Base-by-base conservation (phyloP, 2,797 vertebrate genomes). In the Lagorchestes hirsutus region DNA sequence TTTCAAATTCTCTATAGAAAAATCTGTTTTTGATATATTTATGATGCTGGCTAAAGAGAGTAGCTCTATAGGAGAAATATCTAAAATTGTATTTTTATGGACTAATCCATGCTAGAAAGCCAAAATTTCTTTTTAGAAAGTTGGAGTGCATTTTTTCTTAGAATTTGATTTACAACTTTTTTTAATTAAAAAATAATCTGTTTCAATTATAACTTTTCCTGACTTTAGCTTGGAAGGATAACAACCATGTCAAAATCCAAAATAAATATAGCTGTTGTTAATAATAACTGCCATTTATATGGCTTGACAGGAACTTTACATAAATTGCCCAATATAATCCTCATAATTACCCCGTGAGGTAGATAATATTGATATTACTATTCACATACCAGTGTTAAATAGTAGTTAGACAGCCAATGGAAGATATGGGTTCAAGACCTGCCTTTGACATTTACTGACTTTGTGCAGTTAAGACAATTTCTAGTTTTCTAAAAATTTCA, bases 181-280 rank as follows among this genome's bases (percentile, higher is more conserved):
- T 74, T 46, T 3, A 3, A 87, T 87, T 74, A 74, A 46, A 87
- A 82, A 87, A 87, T 11, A 27, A 22, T 87, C 9, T 87, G 40
- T 46, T 87, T 87, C 8, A 46, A 27, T 87, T 87, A 87, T 27
- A 46, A 46, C 22, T 87, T 87, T 46, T 87, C 40, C 74, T 46
- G 74, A 87, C 22, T 87, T 87, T 87, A 87, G 74, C 18, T 87
- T 87, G 74, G 74, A 87, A 87, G 22, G 74, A 87, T 87, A 87
- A 87, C 40, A 46, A 46, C 40, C 74, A 87, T 87, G 74, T 87
- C 40, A 87, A 46, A 46, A 46, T 87, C 22, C 74, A 87, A 87
- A 46, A 46, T 27, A 46, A 87, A 46, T 46, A 87, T 87, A 27
- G 9, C 8, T 87, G 40, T 87, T 87, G 12, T 34, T 40, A 82